Base-by-base conservation (phyloP, 2,113 vertebrate species). In the Misgurnus anguillicaudatus region DNA sequence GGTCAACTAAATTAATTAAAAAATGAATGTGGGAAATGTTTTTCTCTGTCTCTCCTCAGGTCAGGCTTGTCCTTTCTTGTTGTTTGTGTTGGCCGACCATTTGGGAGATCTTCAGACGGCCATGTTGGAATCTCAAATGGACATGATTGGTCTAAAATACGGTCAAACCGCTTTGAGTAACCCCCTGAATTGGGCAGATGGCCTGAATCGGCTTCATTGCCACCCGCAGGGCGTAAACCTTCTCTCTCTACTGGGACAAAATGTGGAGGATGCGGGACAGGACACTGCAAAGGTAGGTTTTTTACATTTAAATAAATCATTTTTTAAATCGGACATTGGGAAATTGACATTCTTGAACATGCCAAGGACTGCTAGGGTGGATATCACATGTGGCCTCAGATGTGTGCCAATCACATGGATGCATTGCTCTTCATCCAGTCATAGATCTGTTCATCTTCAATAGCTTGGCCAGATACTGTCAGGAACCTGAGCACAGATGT, bases 81-180 rank as follows among this genome's bases (percentile, higher is more conserved):
- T 93, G 80, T 65, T 93, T 85, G 83, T 89, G n/a, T 13, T 93
- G 83, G 75, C 67, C 73, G 79, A 89, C 75, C 89, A 89, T 75
- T 78, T 92, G 64, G 82, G 77, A 38, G 89, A 90, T 24, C 77
- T 89, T 8, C 86, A 89, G 71, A 62, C 61, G 0, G 88, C 85
- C 6, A 81, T 90, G 60, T 74, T 92, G 64, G 84, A 79, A 10
- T 92, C 90, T 36, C 87, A 90, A 69, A 85, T 93, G 80, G 91
- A 91, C 47, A 76, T 90, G 82, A 77, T 86, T 21, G 83, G 89
- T 19, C 88, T 91, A 73, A 74, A 38, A 62, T 72, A 24, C 7
- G 76, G 83, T 19, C 74, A 80, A 9, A 6, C 1, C 5, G 66
- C 1, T 81, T n/a, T 3, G 65, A 8, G 81, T 63, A 87, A 86